phyloP scores from a whole-genome alignment of 2,113 vertebrate species.

The Protobothrops mucrosquamatus region DNA sequence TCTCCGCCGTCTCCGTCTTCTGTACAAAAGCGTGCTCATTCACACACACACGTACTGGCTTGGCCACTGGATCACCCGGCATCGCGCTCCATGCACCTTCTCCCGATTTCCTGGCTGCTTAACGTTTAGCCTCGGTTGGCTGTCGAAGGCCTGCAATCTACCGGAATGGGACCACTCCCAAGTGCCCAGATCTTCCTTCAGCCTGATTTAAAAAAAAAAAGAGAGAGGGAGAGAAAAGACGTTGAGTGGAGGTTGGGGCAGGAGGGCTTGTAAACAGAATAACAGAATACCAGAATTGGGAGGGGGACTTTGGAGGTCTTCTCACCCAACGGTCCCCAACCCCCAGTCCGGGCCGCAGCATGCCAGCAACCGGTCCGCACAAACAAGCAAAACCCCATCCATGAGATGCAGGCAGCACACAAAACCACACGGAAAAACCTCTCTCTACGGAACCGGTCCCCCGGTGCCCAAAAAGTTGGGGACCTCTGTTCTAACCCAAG shows the following conservation, averaged over 20 bases:
- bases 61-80: constrained; percentile 62
- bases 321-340: no score
- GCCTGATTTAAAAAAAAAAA: constrained; percentile 60
- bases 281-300: background rate
- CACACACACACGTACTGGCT: constrained; percentile 54
- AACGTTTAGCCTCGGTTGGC: constrained; percentile 57
- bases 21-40: constrained; percentile 69
- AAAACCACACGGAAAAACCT: no score
- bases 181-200: constrained; percentile 75
- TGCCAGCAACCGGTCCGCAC: no score
- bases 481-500: background rate
- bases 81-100: constrained; percentile 45
- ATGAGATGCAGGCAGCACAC: no score
- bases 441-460: no score
- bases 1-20: constrained; percentile 37
- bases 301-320: background rate
- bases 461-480: no score
- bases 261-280: background rate
- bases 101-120: constrained; percentile 61
- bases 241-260: background rate
- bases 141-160: constrained; percentile 71
- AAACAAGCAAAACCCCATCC: no score
- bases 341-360: no score
- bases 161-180: constrained; percentile 73
- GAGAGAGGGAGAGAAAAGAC: background rate